phyloP scores from a whole-genome alignment of 2,888 invertebrate species.

The Drosophila picticornis region DNA sequence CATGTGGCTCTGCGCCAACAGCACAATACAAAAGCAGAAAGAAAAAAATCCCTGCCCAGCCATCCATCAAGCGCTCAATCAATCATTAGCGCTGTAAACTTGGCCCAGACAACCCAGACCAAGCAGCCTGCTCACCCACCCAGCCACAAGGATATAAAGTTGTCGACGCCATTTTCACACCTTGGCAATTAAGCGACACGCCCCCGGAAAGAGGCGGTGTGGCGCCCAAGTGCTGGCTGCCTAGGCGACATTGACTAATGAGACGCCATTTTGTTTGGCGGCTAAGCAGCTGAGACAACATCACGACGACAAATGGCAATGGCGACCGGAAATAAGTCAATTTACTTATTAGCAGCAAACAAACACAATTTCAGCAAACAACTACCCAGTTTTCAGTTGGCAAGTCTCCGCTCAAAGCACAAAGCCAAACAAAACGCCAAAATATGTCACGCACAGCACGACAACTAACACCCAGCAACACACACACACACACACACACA shows the following conservation, averaged over 20 bases:
- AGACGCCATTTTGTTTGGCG: constrained; percentile 72
- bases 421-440: constrained; percentile 64
- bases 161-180: constrained; percentile 61
- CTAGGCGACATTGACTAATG: constrained; percentile 81
- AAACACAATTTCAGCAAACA: constrained; percentile 9
- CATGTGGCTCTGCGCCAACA: constrained; percentile 11
- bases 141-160: constrained; percentile 16
- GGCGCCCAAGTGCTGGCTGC: constrained; percentile 42
- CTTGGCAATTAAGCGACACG: constrained; percentile 71
- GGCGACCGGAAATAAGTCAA: constrained; percentile 76
- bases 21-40: not conserved
- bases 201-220: constrained; percentile 2
- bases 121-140: not conserved
- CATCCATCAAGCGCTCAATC: constrained; percentile 77
- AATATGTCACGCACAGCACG: constrained; percentile 60
- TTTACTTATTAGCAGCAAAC: constrained; percentile 71
- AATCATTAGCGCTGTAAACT: constrained; percentile 72
- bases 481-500: constrained; percentile 8
- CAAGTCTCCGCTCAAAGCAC: constrained; percentile 34
- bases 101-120: constrained; percentile 12
- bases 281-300: constrained; percentile 69
- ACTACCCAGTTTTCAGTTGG: constrained; percentile 10
- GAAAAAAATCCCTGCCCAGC: constrained; percentile 32
- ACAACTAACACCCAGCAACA: constrained; percentile 44
- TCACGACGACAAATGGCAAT: constrained; percentile 42